phyloP scores from a whole-genome alignment of 2,113 vertebrate species.

The Solea solea region DNA sequence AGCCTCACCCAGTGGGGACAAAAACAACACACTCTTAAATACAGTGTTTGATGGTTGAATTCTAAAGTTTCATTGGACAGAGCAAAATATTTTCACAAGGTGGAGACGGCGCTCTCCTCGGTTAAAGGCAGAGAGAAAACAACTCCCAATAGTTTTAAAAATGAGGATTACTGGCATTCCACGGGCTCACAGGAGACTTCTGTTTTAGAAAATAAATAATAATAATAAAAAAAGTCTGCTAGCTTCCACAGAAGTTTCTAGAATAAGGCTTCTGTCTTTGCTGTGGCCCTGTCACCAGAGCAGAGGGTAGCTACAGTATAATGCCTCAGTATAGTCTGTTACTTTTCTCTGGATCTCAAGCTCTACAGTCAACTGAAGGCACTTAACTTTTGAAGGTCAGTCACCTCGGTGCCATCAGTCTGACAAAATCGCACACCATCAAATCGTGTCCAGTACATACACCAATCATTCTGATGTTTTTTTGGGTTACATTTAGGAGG shows the following conservation, averaged over 20 bases:
- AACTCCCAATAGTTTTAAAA: slow-evolving; percentile 18
- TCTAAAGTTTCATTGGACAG: slow-evolving; percentile 66
- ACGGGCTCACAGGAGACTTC: slow-evolving; percentile 9
- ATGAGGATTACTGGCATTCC: slow-evolving; percentile 16
- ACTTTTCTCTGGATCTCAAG: too few species aligned
- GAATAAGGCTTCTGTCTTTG: neutral
- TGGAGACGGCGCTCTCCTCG: slow-evolving; percentile 8
- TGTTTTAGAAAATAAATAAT: neutral
- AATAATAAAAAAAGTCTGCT: too few species aligned
- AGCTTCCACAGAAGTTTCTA: neutral
- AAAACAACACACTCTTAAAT: slow-evolving; percentile 22
- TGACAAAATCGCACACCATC: too few species aligned
- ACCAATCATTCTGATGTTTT: too few species aligned
- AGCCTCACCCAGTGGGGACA: slow-evolving; percentile 23
- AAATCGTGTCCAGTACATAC: too few species aligned
- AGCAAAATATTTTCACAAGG: slow-evolving; percentile 66
- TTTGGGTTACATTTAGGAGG: too few species aligned
- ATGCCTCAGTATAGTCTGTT: too few species aligned
- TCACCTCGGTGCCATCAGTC: too few species aligned
- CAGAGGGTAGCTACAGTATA: neutral
- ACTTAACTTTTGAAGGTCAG: too few species aligned
- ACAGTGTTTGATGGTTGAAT: slow-evolving; percentile 71
- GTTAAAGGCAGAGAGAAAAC: slow-evolving; percentile 32
- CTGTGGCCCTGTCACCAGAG: neutral
- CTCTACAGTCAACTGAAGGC: too few species aligned